Base-by-base conservation (phyloP, 2,797 vertebrate species). In the Ctenochaetus hawaiiensis region DNA sequence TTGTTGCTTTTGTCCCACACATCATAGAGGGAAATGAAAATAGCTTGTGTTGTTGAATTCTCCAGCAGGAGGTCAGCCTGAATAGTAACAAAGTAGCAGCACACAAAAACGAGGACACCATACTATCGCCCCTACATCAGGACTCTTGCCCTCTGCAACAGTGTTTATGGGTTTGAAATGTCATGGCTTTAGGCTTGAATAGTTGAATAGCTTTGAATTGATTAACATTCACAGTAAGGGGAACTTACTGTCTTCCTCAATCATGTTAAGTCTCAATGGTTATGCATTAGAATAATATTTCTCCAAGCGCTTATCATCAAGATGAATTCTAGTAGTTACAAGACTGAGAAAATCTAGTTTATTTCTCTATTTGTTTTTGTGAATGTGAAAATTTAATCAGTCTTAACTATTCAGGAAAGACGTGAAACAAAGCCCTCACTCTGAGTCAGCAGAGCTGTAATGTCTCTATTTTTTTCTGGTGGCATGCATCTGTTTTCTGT, bases 181-280 rank as follows among this genome's bases (percentile, higher is more conserved):
- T 93, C 93, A 93, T 90, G 78, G 90, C 93, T 95, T 90, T 84
- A 89, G 93, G 92, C 90, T 89, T 93, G 93, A 93, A 94, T 94
- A 94, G 92, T 78, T 95, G 92, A 94, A 94, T 91, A 94, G 92
- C 87, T 94, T 91, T 93, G 92, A 93, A 94, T 94, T 94, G 93
- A 94, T 94, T 94, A 94, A 94, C 93, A 94, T 94, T 94, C 92
- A 90, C 89, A 80, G 90, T 87, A 86, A 93, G 81, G 82, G 89
- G 87, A 88, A 84, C 87, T 84, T 90, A 91, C 92, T 93, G 92
- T 94, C 92, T 87, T 84, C 87, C 76, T 91, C 79, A 76, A 92
- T 94, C 93, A 93, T 88, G 91, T 93, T 90, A 87, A 85, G 69
- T 90, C 82, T 91, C 88, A 78, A 75, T 91, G 88, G 84, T 91